Conservation (phyloP, 2,113 vertebrate species). For the Trichechus manatus region DNA sequence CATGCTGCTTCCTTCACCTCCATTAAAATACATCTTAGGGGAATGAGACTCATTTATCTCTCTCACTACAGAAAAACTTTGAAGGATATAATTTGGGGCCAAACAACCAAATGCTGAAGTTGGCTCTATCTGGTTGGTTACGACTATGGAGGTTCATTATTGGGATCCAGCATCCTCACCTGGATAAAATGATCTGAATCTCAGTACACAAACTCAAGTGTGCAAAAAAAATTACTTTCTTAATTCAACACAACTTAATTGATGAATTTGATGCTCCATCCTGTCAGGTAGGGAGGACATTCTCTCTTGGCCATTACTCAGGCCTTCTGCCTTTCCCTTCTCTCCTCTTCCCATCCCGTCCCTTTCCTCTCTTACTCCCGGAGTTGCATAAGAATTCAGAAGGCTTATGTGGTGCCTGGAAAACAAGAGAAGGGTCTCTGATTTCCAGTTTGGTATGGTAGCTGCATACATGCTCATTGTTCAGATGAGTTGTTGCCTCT, state of each 20-base stretch:
- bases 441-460: background rate
- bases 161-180: background rate
- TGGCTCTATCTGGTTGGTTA: background rate
- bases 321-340: background rate
- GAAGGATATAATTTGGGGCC: background rate
- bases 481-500: background rate
- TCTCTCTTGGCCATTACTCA: background rate
- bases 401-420: background rate
- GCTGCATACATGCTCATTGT: background rate
- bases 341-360: background rate
- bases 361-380: background rate
- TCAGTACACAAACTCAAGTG: background rate
- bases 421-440: background rate
- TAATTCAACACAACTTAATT: background rate
- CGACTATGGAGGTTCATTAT: background rate
- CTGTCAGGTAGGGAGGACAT: background rate
- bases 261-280: background rate
- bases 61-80: background rate
- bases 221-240: background rate
- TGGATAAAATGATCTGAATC: background rate
- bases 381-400: conserved; percentile 15
- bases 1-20: background rate
- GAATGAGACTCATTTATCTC: background rate
- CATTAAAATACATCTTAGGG: background rate
- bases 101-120: background rate